phyloP scores from a whole-genome alignment of 2,888 invertebrate species.

The Drosophila paracracens region DNA sequence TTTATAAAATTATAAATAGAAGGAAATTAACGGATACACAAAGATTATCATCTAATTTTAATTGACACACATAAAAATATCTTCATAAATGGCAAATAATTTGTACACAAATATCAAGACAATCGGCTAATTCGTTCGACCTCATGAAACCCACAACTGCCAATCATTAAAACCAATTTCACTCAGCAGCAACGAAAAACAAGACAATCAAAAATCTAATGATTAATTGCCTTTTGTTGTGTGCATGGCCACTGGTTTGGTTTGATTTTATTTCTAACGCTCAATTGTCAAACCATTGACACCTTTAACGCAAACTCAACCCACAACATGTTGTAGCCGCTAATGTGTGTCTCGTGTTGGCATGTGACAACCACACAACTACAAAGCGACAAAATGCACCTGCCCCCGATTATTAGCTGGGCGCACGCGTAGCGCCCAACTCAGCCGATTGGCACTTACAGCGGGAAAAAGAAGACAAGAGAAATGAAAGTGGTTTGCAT shows the following conservation, averaged over 20 bases:
- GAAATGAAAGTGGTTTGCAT: slow-evolving; percentile 73
- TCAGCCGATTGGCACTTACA: slow-evolving; percentile 28
- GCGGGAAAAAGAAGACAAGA: background rate
- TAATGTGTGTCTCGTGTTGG: slow-evolving; percentile 53
- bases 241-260: slow-evolving; percentile 32
- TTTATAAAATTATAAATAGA: background rate
- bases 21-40: background rate
- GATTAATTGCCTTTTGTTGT: slow-evolving; percentile 39
- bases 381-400: slow-evolving; percentile 32
- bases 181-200: background rate
- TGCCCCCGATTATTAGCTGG: slow-evolving; percentile 12
- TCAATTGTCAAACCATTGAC: slow-evolving; percentile 55
- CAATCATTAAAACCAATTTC: slow-evolving; percentile 34
- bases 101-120: background rate
- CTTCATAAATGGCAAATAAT: background rate
- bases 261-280: slow-evolving; percentile 29
- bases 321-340: slow-evolving; percentile 23
- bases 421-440: slow-evolving; percentile 61
- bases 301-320: slow-evolving; percentile 40
- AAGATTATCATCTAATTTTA: background rate
- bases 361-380: slow-evolving; percentile 50
- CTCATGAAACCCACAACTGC: slow-evolving; percentile 31
- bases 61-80: slow-evolving; percentile 1
- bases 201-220: slow-evolving; percentile 27
- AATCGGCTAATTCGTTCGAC: slow-evolving; percentile 21